Percentiles rank a stretch among this genome's conserved stretches.
phyloP scores from a whole-genome alignment of 2,888 invertebrate species.

The Diaperis boleti region DNA sequence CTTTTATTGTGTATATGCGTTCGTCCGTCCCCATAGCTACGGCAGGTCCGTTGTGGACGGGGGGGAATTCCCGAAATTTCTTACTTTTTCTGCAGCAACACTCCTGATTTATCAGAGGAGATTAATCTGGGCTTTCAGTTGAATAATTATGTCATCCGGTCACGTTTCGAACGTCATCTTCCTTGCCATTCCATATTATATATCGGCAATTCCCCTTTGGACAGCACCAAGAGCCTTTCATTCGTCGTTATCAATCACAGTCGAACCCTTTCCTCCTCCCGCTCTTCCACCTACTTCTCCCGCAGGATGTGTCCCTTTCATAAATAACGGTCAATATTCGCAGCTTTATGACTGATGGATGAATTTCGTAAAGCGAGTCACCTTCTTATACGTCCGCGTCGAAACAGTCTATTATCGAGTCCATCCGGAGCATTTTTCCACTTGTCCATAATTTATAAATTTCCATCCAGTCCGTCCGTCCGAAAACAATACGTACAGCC shows the following conservation, averaged over 20 bases:
- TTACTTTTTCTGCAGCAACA: too few species aligned
- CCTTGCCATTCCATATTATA: neutral
- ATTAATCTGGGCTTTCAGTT: slow-evolving; percentile 3
- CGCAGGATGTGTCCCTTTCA: slow-evolving; percentile 1
- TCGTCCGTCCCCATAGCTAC: too few species aligned
- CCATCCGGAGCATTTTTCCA: too few species aligned
- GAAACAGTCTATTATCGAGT: too few species aligned
- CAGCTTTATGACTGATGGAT: too few species aligned
- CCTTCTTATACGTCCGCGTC: too few species aligned
- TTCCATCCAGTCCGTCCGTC: neutral
- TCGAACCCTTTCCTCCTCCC: slow-evolving; percentile 29
- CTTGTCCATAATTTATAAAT: neutral
- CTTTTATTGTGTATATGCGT: slow-evolving; percentile 49
- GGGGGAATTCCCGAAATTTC: too few species aligned
- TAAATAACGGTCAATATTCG: slow-evolving; percentile 15
- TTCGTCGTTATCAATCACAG: slow-evolving; percentile 44
- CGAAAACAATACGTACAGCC: slow-evolving; percentile 2
- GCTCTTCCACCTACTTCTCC: neutral
- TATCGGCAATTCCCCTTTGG: slow-evolving; percentile 33
- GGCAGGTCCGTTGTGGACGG: too few species aligned
- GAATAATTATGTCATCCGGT: slow-evolving; percentile 14
- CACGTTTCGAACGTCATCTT: slow-evolving; percentile 25
- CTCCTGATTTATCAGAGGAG: too few species aligned
- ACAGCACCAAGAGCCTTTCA: slow-evolving; percentile 29
- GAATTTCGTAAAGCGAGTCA: too few species aligned